Base-by-base conservation (phyloP, 2,888 invertebrate species). In the Entomobrya proxima region DNA sequence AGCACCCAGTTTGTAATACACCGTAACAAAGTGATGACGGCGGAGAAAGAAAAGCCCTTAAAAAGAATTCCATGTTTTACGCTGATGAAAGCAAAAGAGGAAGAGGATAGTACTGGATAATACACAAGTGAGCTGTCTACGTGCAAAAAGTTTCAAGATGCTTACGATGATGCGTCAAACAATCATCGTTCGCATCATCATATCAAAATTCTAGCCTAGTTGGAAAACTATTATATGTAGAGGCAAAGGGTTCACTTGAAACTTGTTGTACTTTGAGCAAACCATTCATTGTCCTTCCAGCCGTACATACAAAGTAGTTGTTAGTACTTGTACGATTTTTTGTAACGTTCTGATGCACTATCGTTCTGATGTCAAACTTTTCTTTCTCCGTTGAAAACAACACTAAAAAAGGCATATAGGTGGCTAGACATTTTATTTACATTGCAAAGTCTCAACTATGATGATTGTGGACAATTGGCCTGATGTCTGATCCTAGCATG, bases 11-110 rank as follows among this genome's bases (percentile, higher is more conserved):
- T 44, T 27, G 44, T 69, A 69, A 69, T 27, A 40, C 27, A 15
- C 44, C 15, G 44, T 44, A 69, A 69, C 44, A 69, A 69, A 69
- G 44, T 40, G 69, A 69, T 69, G 69, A 69, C 44, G 69, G 13
- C 27, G 72, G 69, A 13, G 69, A 69, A 67, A 21, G 32, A 47
- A 47, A 78, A 37, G 58, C 58, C 40, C 47, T 61, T 40, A 78
- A 67, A 78, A 47, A 67, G 78, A 77, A 40, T 76, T 77, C 32
- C 27, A 77, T 61, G 77, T 76, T 55, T 37, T 44, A 76, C 55
- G 40, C 40, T 77, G 58, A 76, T 76, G 52, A 55, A 77, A 58
- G 61, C 44, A 79, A 24, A 30, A 61, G 27, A 61, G 18, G 18
- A 44, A 61, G 21, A 15, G 24, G 32, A n/a, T 64, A 47, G 37